phyloP scores from a whole-genome alignment of 1,140 invertebrate species.

The Wasmannia auropunctata region DNA sequence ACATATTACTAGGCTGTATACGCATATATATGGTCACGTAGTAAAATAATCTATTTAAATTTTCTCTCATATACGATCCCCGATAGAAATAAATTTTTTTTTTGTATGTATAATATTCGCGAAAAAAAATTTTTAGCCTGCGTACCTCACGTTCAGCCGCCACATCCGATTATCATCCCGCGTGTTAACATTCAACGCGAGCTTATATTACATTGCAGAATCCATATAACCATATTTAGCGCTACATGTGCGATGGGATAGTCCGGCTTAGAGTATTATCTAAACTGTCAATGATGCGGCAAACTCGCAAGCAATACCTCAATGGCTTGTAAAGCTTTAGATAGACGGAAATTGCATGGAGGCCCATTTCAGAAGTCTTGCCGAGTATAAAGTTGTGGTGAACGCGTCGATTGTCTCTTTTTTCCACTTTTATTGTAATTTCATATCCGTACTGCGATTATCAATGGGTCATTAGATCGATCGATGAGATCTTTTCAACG shows the following conservation, averaged over 20 bases:
- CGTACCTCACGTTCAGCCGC: neutral
- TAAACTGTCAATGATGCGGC: constrained; percentile 53
- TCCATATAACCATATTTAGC: constrained; percentile 1
- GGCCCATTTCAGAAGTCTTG: neutral
- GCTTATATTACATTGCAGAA: constrained; percentile 26
- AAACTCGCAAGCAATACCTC: constrained; percentile 22
- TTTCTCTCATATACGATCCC: neutral
- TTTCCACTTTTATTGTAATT: neutral
- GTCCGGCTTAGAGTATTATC: constrained; percentile 22
- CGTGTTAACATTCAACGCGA: constrained; percentile 25
- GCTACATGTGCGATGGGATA: constrained; percentile 30
- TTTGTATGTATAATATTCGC: neutral
- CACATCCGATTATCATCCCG: constrained; percentile 18
- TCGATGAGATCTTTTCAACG: neutral
- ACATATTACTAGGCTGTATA: neutral
- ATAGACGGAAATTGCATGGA: neutral
- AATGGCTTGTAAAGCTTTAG: constrained; percentile 30
- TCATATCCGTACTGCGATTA: neutral
- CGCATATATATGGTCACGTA: neutral
- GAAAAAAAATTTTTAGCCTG: neutral
- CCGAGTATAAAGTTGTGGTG: neutral
- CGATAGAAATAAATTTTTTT: neutral
- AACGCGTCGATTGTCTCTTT: neutral
- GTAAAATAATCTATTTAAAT: constrained; percentile 25
- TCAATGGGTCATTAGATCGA: constrained; percentile 26